Evolutionary conservation across 2,797 vertebrate species (phyloP).

Genomic region (Pseudochirops corinnae): DNA sequence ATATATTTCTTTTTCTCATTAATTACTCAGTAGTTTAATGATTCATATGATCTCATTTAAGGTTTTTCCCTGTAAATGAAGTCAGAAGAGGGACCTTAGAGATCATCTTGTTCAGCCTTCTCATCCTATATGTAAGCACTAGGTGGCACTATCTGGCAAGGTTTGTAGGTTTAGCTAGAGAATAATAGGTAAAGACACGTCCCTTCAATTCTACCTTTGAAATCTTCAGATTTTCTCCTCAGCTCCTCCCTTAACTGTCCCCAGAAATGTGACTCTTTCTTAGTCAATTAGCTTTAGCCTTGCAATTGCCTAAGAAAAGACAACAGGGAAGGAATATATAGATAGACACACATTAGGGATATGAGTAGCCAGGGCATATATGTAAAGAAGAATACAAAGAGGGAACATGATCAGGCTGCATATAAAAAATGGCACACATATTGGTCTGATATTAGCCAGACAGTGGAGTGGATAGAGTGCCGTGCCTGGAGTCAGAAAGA

Average conservation of each 20-base stretch:
- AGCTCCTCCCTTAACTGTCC: neutral
- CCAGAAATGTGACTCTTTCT: neutral
- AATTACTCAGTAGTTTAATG: neutral
- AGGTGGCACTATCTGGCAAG: neutral
- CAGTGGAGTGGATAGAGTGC: neutral
- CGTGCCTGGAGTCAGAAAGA: too few species aligned
- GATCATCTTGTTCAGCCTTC: neutral
- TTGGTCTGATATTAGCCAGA: neutral
- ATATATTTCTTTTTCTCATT: conserved; percentile 17
- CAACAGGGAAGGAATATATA: neutral
- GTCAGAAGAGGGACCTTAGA: neutral
- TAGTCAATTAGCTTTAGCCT: too few species aligned
- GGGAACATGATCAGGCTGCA: neutral
- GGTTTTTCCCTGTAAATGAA: neutral
- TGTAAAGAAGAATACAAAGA: neutral
- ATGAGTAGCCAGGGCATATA: neutral
- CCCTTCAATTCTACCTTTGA: neutral
- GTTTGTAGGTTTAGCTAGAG: neutral
- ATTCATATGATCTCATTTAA: neutral
- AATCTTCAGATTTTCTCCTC: neutral
- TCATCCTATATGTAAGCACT: neutral
- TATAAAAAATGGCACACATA: neutral
- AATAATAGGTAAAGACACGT: too few species aligned
- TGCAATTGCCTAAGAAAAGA: neutral
- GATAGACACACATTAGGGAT: neutral